Evolutionary conservation across 2,888 invertebrate species (phyloP), one percentile per base, ranked within the genome.

Genomic region (Dermolepida albohirtum): DNA sequence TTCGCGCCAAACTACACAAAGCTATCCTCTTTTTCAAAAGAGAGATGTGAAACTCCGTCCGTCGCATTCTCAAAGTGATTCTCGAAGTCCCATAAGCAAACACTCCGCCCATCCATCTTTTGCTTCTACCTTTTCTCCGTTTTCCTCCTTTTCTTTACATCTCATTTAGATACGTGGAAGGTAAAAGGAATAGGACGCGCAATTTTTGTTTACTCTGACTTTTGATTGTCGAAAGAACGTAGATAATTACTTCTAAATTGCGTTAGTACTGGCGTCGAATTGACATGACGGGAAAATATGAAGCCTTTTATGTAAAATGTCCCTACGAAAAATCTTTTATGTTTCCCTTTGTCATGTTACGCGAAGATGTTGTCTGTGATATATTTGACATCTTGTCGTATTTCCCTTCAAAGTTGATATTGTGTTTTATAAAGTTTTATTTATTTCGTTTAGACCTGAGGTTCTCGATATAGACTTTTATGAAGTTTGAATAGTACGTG

Each of bases 201-300:
- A 39, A 64, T 64, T 51, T 64, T 65, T 65, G 65, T 65, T 65
- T 44, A 44, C 65, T 54, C 44, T 16, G 44, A 65, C 55, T 55
- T 65, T 47, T 44, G 44, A 34, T 50, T 44, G 39, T 17, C 51
- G 40, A 54, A 54, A 14, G 54, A 54, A 29, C 47, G 62, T 44
- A 50, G 67, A 67, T 67, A 67, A 67, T 67, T 63, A 67, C 62
- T 62, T 52, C 63, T 40, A 63, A 63, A 63, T 67, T 63, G 67
- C 62, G 59, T 62, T 50, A 65, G 63, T 14, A 11, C 44, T 41
- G 34, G 55, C 44, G 43, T 64, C 64, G 52, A 50, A 51, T 16
- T 43, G 64, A 52, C 51, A 41, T 22, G 52, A 41, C 16, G 51
- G 51, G 17, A 39, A 34, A 41, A 52, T 51, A 52, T 14, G 43